phyloP scores from a whole-genome alignment of 2,113 vertebrate genomes.

The Anseranas semipalmata region DNA sequence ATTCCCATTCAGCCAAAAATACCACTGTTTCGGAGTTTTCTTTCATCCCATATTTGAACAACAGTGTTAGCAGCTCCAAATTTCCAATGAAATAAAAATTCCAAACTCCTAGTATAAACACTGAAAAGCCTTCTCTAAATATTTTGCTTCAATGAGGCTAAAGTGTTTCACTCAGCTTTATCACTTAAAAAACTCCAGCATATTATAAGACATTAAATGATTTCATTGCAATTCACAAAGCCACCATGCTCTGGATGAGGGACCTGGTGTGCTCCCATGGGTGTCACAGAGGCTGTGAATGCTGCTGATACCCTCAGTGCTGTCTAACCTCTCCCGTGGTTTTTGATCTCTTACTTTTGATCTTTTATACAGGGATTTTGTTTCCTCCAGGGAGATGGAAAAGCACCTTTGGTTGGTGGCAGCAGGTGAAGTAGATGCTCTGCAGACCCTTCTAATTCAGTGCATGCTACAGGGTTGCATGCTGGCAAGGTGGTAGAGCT shows the following conservation, averaged over 20 bases:
- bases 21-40: constrained; percentile 27
- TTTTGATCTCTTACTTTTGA: neutral
- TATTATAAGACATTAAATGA: fast-evolving
- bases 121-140: constrained; percentile 60
- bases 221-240: neutral
- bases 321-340: neutral
- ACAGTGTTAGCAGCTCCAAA: constrained; percentile 47
- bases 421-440: neutral
- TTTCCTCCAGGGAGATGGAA: neutral
- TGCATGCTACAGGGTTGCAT: fast-evolving
- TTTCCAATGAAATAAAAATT: constrained; percentile 66
- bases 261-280: neutral
- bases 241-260: neutral
- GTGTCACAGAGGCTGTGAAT: fast-evolving
- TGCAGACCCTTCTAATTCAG: neutral
- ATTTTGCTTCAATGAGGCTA: constrained; percentile 48
- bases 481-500: neutral
- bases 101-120: constrained; percentile 52
- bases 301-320: neutral
- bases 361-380: fast-evolving
- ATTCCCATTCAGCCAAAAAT: constrained; percentile 47
- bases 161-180: neutral
- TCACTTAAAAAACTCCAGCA: neutral
- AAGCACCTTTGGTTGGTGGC: neutral
- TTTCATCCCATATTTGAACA: constrained; percentile 65